A percentile compares a stretch with the other conserved stretches of the same genome.
Evolutionary conservation across 1,140 invertebrate genomes (phyloP).

Genomic region (Cotesia vestalis): DNA sequence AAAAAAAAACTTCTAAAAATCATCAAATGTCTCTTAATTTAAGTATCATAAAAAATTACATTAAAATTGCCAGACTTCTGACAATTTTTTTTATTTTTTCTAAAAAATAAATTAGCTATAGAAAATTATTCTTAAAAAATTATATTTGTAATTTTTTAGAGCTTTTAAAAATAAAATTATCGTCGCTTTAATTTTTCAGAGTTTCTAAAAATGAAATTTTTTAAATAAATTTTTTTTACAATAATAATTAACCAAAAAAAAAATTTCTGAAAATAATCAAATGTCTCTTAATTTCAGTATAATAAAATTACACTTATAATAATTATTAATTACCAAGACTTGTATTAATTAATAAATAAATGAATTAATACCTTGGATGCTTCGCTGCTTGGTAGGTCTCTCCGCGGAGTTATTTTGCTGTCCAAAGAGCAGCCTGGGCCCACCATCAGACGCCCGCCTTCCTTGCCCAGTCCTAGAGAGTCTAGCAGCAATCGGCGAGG

Average conservation of each 20-base stretch:
- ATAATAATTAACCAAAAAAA: no score
- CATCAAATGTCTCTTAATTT: no score
- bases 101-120: no score
- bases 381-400: constrained; percentile 53
- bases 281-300: no score
- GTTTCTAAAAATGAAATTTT: no score
- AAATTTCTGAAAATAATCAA: no score
- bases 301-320: neutral
- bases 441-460: constrained; percentile 86
- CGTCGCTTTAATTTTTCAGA: neutral
- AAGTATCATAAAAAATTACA: no score
- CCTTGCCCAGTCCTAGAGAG: constrained; percentile 70
- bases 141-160: neutral
- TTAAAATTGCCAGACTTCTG: no score
- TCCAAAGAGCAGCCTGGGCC: constrained; percentile 54
- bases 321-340: neutral
- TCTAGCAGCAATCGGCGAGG: constrained; percentile 76
- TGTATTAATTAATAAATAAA: constrained; percentile 24
- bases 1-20: no score
- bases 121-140: neutral
- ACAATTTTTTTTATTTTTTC: no score
- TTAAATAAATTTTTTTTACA: no score
- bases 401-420: constrained; percentile 52
- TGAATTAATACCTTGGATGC: constrained; percentile 54
- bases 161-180: neutral